Evolutionary conservation across 37 sponge, comb jelly and placozoan genomes (phyloP).

Genomic region (Aplysina aerophoba): DNA sequence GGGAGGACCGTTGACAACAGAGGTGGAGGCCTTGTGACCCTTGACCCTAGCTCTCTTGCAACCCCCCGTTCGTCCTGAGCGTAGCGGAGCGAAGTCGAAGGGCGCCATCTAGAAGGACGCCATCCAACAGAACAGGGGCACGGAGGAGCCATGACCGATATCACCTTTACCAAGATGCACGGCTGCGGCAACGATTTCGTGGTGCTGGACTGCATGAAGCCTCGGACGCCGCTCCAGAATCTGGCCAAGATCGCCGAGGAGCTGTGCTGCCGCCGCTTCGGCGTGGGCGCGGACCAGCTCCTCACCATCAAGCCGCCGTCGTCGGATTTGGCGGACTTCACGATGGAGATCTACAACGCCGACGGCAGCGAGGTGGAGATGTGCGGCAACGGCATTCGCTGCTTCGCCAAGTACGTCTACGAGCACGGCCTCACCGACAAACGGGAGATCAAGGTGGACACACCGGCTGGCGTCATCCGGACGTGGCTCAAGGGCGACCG

Average conservation of each 20-base stretch:
- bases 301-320: neutral
- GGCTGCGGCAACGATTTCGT: neutral
- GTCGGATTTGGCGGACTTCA: conserved; percentile 5
- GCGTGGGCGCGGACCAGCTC: neutral
- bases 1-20: too few species aligned
- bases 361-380: neutral
- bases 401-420: neutral
- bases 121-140: too few species aligned
- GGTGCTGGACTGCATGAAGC: neutral
- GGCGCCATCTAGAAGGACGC: too few species aligned
- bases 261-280: neutral
- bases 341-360: neutral
- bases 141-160: too few species aligned
- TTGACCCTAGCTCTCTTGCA: too few species aligned
- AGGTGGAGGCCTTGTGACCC: too few species aligned
- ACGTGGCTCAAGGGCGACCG: neutral
- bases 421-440: conserved; percentile 8
- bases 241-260: neutral
- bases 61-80: too few species aligned
- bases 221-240: neutral
- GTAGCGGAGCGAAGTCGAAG: too few species aligned
- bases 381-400: conserved; percentile 25
- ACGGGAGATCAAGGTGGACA: neutral
- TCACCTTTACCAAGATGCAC: neutral
- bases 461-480: neutral